Conservation (phyloP, 2,888 invertebrate genomes). For the Lochmaea capreae region DNA sequence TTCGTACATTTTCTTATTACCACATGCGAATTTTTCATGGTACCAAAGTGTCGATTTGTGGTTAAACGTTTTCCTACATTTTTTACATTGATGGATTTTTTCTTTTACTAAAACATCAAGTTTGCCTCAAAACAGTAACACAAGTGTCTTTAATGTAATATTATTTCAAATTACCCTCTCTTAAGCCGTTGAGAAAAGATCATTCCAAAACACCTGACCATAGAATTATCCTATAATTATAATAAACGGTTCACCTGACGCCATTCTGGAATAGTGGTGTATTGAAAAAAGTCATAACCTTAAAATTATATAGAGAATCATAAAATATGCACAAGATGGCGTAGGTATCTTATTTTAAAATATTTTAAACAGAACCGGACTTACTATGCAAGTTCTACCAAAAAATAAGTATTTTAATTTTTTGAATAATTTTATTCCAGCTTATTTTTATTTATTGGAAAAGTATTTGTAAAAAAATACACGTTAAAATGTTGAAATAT, state of each 20-base stretch:
- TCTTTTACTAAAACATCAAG: constrained; percentile 20
- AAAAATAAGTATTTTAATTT: neutral
- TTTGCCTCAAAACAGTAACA: neutral
- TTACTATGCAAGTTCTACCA: too few relatives aligned
- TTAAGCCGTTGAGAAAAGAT: too few relatives aligned
- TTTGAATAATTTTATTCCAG: neutral
- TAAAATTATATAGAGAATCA: too few relatives aligned
- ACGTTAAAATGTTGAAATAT: neutral
- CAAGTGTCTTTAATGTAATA: neutral
- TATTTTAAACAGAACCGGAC: neutral
- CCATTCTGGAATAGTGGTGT: too few relatives aligned
- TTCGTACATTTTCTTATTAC: constrained; percentile 33
- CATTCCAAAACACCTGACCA: too few relatives aligned
- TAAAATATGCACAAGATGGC: too few relatives aligned
- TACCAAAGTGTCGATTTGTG: constrained; percentile 49
- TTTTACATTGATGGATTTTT: constrained; percentile 40
- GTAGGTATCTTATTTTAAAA: too few relatives aligned
- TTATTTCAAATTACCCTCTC: neutral
- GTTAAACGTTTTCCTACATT: constrained; percentile 46
- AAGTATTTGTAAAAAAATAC: too few relatives aligned
- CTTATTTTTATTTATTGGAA: neutral
- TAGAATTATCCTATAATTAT: too few relatives aligned
- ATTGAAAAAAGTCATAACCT: too few relatives aligned
- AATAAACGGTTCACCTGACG: too few relatives aligned
- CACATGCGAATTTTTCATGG: constrained; percentile 52